Evolutionary conservation across 1,140 invertebrate species (phyloP).

Genomic region (Aradophagus sp.): DNA sequence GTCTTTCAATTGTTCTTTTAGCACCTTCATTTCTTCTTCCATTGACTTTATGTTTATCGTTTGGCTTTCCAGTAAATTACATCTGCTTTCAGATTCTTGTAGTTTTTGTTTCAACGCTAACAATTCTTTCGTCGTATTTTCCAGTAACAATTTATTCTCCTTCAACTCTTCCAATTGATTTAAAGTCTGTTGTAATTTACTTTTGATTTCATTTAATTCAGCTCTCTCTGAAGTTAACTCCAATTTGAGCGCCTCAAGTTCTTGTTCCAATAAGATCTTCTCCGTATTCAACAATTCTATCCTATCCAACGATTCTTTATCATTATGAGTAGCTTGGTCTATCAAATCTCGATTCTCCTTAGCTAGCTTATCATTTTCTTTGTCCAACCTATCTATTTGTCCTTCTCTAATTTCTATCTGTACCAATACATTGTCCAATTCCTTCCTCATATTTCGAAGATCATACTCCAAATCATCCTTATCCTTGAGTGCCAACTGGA

Average conservation of each 20-base stretch:
- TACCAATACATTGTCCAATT: constrained; percentile 59
- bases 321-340: constrained; percentile 60
- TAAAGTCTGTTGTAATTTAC: constrained; percentile 13
- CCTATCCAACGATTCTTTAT: constrained; percentile 64
- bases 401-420: constrained; percentile 36
- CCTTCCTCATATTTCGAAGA: constrained; percentile 63
- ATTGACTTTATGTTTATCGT: constrained; percentile 3
- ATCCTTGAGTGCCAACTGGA: constrained; percentile 53
- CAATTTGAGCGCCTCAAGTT: constrained; percentile 62
- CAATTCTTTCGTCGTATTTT: constrained; percentile 18
- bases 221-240: constrained; percentile 17
- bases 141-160: constrained; percentile 8
- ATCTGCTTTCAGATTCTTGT: constrained; percentile 17
- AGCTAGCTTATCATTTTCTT: constrained; percentile 60
- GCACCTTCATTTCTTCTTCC: constrained; percentile 14
- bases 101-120: constrained; percentile 55
- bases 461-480: constrained; percentile 66
- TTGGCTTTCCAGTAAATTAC: constrained; percentile 11
- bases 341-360: constrained; percentile 62
- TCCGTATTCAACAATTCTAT: constrained; percentile 72
- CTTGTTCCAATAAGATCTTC: constrained; percentile 70
- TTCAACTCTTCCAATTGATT: constrained; percentile 7
- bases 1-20: constrained; percentile 24
- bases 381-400: constrained; percentile 37
- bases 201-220: constrained; percentile 15